Conservation (phyloP, 2,113 vertebrate genomes). For the Menidia beryllina region DNA sequence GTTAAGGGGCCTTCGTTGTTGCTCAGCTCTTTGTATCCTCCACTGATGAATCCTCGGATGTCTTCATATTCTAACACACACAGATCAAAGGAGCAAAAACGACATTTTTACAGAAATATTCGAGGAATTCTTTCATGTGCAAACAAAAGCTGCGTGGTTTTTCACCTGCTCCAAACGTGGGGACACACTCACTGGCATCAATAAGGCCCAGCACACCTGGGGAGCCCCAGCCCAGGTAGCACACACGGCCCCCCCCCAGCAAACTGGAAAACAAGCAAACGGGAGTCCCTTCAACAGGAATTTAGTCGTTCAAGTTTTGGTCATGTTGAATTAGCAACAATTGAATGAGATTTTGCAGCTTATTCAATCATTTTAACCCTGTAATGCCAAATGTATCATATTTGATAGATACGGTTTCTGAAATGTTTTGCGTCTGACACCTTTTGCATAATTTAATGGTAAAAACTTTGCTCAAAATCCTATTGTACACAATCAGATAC, state of each 20-base stretch:
- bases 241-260: slow-evolving; percentile 70
- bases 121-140: background rate
- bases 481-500: too few species aligned
- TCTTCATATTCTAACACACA: slow-evolving; percentile 77
- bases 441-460: too few species aligned
- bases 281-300: too few species aligned
- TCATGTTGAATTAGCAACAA: too few species aligned
- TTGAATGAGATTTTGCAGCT: too few species aligned
- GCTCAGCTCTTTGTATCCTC: slow-evolving; percentile 78
- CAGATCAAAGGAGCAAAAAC: background rate
- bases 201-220: slow-evolving; percentile 81
- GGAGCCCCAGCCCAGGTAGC: slow-evolving; percentile 84
- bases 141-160: background rate
- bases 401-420: too few species aligned
- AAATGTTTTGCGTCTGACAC: too few species aligned
- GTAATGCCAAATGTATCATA: too few species aligned
- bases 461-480: too few species aligned
- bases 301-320: too few species aligned
- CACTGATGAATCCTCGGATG: slow-evolving; percentile 81
- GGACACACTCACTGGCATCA: slow-evolving; percentile 84
- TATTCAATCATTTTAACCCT: too few species aligned
- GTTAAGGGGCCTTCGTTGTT: slow-evolving; percentile 83
- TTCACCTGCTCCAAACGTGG: slow-evolving; percentile 84
- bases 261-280: slow-evolving; percentile 67
- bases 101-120: too few species aligned